Evolutionary conservation across 2,888 invertebrate species (phyloP).

Genomic region (Drosophila mayaguana): DNA sequence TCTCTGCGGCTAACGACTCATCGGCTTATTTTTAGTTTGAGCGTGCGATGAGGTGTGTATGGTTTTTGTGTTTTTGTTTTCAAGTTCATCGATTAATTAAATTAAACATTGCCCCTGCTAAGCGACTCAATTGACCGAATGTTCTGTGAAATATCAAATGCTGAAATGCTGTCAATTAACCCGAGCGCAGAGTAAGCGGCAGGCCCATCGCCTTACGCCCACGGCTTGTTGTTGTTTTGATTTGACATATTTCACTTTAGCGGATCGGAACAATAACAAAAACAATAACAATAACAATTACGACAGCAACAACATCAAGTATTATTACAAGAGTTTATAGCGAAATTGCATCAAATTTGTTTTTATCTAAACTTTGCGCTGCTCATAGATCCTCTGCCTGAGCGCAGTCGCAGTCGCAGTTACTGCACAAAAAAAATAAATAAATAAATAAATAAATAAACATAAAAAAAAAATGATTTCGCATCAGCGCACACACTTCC

Average conservation of each 20-base stretch:
- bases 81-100: slow-evolving; percentile 70
- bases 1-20: not conserved
- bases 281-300: slow-evolving; percentile 11
- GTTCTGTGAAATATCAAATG: slow-evolving; percentile 17
- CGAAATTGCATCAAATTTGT: slow-evolving; percentile 27
- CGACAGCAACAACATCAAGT: not conserved
- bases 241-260: slow-evolving; percentile 44
- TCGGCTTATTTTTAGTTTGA: slow-evolving; percentile 7
- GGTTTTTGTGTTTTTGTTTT: slow-evolving; percentile 37
- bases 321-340: not conserved
- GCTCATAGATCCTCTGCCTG: not conserved
- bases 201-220: not conserved
- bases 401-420: not conserved
- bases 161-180: slow-evolving; percentile 29
- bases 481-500: slow-evolving; percentile 21
- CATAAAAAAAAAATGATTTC: slow-evolving; percentile 7
- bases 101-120: slow-evolving; percentile 34
- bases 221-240: slow-evolving; percentile 33
- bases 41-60: not conserved
- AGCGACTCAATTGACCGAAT: slow-evolving; percentile 20
- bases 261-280: slow-evolving; percentile 5
- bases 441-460: not conserved
- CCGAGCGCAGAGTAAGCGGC: not conserved
- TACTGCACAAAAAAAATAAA: slow-evolving; percentile 27
- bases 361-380: slow-evolving; percentile 6